Evolutionary conservation across 2,797 vertebrate species (phyloP), one percentile per base, ranked within the genome.

Genomic region (Anguilla marmorata): DNA sequence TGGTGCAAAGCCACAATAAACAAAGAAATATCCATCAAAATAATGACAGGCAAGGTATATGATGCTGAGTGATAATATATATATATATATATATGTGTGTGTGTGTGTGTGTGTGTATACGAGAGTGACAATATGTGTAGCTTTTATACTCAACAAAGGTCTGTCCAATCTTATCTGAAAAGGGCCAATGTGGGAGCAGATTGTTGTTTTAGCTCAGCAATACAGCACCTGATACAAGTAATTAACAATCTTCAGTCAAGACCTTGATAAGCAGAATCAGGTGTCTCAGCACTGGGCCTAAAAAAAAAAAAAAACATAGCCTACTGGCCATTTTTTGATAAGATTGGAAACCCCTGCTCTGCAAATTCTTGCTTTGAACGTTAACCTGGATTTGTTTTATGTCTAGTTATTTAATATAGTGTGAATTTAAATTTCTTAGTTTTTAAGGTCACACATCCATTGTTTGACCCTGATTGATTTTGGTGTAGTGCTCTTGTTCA

Each of bases 1-100:
- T 93, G 95, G 93, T 63, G 93, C 90, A 93, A 92, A 93, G 91
- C 89, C 86, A 90, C 90, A 87, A 90, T 54, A 90, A 76, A 91
- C 87, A 84, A 50, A 72, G 1, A 21, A 45, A 79, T 8, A 16
- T 14, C 74, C 12, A 3, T 66, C n/a, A 33, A 37, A 79, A 41
- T 19, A 45, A 41, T 45, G 4, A 5, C 12, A 19, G 12, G 16
- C 74, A 30, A 16, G 3, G 33, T 45, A 4, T 79, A 19, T 1
- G 37, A 16, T 79, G 24, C 12, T 24, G 45, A 76, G 33, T 37
- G 72, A 37, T 41, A 14, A 76, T 76, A 1, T 24, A 11, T 19
- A 76, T 41, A 6, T 19, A 16, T 52, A 52, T 52, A 52, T 52
- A 6, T 52, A 7, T 50, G 33, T 33, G 33, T 33, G 33, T 33